Evolutionary conservation across 2,888 invertebrate genomes (phyloP).

Genomic region (Andrena trimmerana): DNA sequence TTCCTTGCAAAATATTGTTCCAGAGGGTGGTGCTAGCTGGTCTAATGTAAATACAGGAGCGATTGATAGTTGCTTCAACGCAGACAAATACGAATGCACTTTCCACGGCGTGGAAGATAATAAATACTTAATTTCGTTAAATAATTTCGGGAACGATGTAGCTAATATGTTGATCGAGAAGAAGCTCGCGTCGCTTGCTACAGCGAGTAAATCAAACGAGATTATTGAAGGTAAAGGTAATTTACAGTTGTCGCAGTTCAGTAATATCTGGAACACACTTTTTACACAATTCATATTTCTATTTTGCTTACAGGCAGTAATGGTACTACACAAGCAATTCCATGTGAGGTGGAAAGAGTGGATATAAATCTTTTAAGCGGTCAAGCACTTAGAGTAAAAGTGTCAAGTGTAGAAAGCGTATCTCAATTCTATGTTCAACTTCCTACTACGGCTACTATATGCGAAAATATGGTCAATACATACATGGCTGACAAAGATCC

Average conservation of each 20-base stretch:
- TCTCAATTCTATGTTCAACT: slow-evolving; percentile 85
- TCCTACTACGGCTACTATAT: slow-evolving; percentile 79
- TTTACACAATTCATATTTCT: not conserved
- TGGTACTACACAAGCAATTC: not conserved
- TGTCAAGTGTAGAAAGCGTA: slow-evolving; percentile 84
- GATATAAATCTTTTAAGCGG: slow-evolving; percentile 84
- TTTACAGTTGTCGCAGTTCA: too few relatives aligned
- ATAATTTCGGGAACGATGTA: slow-evolving; percentile 86
- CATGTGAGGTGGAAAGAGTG: slow-evolving; percentile 70
- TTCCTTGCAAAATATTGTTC: slow-evolving; percentile 88
- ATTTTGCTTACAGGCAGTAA: slow-evolving; percentile 43
- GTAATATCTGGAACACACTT: not conserved
- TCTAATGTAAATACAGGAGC: slow-evolving; percentile 84
- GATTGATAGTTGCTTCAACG: slow-evolving; percentile 88
- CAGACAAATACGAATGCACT: slow-evolving; percentile 87
- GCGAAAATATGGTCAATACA: slow-evolving; percentile 73
- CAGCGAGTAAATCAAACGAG: slow-evolving; percentile 34
- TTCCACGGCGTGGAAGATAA: slow-evolving; percentile 86
- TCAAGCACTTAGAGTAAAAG: slow-evolving; percentile 84
- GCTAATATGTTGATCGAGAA: slow-evolving; percentile 86
- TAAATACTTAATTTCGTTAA: slow-evolving; percentile 86
- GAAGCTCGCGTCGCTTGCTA: slow-evolving; percentile 84
- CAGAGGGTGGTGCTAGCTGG: slow-evolving; percentile 87
- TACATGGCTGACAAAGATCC: slow-evolving; percentile 77
- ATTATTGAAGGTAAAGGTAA: slow-evolving; percentile 35